phyloP scores from a whole-genome alignment of 1,140 invertebrate genomes.

The Gerris buenoi region DNA sequence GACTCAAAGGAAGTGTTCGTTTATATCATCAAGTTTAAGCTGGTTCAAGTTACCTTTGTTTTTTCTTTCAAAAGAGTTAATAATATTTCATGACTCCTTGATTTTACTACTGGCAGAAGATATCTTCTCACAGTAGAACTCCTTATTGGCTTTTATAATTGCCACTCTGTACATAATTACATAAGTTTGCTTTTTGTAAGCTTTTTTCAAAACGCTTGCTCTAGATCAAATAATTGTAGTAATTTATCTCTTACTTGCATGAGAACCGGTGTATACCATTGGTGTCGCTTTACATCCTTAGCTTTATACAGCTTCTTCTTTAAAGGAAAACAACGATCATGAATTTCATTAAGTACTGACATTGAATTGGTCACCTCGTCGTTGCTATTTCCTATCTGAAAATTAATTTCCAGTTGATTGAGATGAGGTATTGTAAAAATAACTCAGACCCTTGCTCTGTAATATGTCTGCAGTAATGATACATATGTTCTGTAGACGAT shows the following conservation, averaged over 20 bases:
- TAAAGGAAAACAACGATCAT: background rate
- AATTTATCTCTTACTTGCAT: background rate
- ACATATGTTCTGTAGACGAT: background rate
- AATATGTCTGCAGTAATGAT: background rate
- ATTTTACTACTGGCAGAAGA: no score
- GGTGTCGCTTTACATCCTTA: background rate
- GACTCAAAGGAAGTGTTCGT: no score
- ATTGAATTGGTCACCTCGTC: background rate
- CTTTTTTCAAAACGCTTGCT: no score
- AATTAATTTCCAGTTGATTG: background rate
- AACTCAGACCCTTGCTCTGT: background rate
- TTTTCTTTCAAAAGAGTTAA: no score
- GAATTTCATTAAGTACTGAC: background rate
- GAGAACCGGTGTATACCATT: background rate
- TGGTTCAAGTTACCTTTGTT: no score
- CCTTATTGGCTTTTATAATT: no score
- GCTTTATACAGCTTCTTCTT: background rate
- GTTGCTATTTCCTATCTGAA: background rate
- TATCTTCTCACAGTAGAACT: no score
- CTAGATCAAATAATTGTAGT: background rate
- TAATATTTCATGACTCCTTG: no score
- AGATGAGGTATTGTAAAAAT: background rate
- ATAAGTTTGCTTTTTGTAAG: no score
- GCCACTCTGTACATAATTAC: no score
- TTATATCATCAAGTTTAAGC: no score